These are phyloP conservation scores for Drosophila pectinifera DNA, from an alignment of 1,140 invertebrate genomes.

Conservation along the genomic window DNA sequence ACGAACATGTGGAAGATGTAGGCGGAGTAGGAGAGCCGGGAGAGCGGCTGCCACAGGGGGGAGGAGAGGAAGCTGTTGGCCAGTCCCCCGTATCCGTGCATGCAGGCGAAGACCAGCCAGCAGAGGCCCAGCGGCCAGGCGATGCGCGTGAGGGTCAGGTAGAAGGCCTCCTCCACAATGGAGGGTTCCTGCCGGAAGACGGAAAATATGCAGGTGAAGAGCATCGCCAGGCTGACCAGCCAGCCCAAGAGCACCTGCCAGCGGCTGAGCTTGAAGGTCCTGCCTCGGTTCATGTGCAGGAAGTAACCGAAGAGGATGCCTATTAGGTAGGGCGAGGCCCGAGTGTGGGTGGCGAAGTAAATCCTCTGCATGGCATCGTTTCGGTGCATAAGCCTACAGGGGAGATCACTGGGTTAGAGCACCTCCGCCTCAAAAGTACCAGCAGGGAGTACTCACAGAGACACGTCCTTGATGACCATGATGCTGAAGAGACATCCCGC, in stretches of 20 bases:
- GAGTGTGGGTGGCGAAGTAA: slow-evolving; percentile 52
- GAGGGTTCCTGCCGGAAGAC: slow-evolving; percentile 51
- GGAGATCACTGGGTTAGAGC: background rate
- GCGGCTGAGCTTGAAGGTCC: slow-evolving; percentile 23
- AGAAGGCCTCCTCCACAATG: slow-evolving; percentile 86
- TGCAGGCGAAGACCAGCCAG: slow-evolving; percentile 90
- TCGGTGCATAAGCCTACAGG: background rate
- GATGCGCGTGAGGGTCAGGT: slow-evolving; percentile 87
- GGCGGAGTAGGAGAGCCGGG: slow-evolving; percentile 86
- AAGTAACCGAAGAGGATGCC: slow-evolving; percentile 62
- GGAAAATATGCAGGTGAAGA: slow-evolving; percentile 63
- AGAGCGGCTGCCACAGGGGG: slow-evolving; percentile 85
- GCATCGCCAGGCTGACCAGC: slow-evolving; percentile 50
- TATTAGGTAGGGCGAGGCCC: slow-evolving; percentile 55
- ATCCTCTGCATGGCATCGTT: slow-evolving; percentile 13
- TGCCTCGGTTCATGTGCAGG: slow-evolving; percentile 34
- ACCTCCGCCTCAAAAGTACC: background rate
- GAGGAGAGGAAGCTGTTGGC: slow-evolving; percentile 86
- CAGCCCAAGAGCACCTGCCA: slow-evolving; percentile 27
- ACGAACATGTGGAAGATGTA: slow-evolving; percentile 85
- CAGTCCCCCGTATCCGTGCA: slow-evolving; percentile 88
- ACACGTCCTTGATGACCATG: slow-evolving; percentile 54
- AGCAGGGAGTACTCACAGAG: slow-evolving; percentile 26
- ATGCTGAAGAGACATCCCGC: slow-evolving; percentile 49
- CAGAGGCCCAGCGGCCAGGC: slow-evolving; percentile 87